A percentile compares a stretch with the other conserved stretches of the same genome.
These are phyloP conservation scores for Trichoplusia ni DNA, from an alignment of 1,140 invertebrate genomes.

Conservation along the genomic window DNA sequence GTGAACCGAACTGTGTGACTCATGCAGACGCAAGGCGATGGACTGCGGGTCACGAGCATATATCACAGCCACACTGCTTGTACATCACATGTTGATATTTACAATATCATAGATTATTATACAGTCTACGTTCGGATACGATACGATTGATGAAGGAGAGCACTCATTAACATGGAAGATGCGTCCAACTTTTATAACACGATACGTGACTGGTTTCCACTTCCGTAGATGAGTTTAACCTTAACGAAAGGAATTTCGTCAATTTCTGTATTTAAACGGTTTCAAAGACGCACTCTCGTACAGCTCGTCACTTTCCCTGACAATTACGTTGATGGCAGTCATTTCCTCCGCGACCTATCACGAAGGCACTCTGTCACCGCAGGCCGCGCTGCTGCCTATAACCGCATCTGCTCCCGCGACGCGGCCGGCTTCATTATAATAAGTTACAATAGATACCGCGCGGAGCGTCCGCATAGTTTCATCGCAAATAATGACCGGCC, in stretches of 20 bases:
- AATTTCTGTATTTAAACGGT: no score
- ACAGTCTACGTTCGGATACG: no score
- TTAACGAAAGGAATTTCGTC: no score
- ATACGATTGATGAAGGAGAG: no score
- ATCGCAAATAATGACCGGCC: constrained; percentile 12
- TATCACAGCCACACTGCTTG: background rate
- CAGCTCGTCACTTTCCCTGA: background rate
- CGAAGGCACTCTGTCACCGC: background rate
- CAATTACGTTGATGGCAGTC: background rate
- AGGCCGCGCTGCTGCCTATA: background rate
- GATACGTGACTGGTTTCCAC: no score
- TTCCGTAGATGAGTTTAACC: no score
- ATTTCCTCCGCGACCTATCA: constrained; percentile 3
- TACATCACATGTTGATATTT: no score
- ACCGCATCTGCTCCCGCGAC: background rate
- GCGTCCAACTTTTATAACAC: no score
- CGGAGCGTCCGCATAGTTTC: background rate
- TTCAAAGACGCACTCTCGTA: no score
- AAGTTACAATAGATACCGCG: background rate
- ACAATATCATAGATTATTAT: no score
- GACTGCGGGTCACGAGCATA: background rate
- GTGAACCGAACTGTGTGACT: background rate
- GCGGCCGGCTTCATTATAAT: background rate
- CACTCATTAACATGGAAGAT: no score
- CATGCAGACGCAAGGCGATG: background rate